Conservation (phyloP, 2,888 invertebrate genomes). For the Lutraria lutraria region DNA sequence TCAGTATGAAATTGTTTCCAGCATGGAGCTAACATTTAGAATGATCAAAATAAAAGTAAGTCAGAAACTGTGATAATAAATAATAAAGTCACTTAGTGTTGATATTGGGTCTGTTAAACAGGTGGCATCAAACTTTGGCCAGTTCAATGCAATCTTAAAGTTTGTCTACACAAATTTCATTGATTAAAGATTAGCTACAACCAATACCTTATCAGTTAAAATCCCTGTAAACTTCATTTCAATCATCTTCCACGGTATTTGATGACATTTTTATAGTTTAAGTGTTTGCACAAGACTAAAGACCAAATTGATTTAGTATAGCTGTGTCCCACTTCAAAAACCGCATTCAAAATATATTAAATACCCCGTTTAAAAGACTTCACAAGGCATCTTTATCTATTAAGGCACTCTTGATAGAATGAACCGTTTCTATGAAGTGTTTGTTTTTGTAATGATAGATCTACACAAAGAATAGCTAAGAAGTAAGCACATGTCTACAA, state of each 20-base stretch:
- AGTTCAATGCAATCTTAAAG: conserved; percentile 37
- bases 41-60: neutral
- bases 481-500: neutral
- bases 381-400: conserved; percentile 22
- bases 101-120: conserved; percentile 37
- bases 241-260: conserved; percentile 41
- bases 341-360: conserved; percentile 33
- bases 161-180: conserved; percentile 45
- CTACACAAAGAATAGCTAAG: neutral
- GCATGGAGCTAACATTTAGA: neutral
- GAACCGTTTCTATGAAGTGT: conserved; percentile 13
- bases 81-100: conserved; percentile 2
- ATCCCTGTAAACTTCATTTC: conserved; percentile 48
- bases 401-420: conserved; percentile 18
- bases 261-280: conserved; percentile 47
- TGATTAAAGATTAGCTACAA: conserved; percentile 46
- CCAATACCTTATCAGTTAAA: conserved; percentile 50
- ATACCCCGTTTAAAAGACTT: conserved; percentile 11
- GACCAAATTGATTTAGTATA: conserved; percentile 44
- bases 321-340: conserved; percentile 35
- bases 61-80: neutral
- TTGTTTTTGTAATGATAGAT: conserved; percentile 20
- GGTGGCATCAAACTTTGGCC: conserved; percentile 31
- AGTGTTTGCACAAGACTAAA: conserved; percentile 45
- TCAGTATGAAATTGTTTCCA: neutral